phyloP scores from a whole-genome alignment of 35 echinoderm and acorn worm species.

The Nesometra sesokonis region DNA sequence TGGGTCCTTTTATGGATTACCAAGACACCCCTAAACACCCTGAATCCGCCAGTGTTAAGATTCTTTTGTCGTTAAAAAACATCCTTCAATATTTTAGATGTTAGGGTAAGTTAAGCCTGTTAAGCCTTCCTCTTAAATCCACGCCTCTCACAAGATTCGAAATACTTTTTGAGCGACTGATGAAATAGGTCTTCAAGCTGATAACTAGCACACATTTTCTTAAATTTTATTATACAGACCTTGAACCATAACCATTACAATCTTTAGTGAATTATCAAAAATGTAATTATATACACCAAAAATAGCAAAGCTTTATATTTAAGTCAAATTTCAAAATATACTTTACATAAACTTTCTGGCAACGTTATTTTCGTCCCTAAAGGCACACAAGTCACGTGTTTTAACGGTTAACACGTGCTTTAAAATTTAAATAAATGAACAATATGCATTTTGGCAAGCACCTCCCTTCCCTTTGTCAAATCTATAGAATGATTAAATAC shows the following conservation, averaged over 20 bases:
- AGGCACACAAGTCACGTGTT: not conserved
- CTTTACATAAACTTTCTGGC: not conserved
- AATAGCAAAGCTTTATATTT: not conserved
- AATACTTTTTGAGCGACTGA: not conserved
- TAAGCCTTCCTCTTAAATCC: too few relatives aligned
- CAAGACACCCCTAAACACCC: too few relatives aligned
- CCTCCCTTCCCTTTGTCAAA: not conserved
- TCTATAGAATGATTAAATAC: not conserved
- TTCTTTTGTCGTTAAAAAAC: too few relatives aligned
- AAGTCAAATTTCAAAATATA: not conserved
- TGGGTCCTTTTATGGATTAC: too few relatives aligned
- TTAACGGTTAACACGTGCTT: not conserved
- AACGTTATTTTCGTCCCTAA: not conserved
- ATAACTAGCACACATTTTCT: not conserved
- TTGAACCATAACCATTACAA: not conserved
- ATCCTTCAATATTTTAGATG: too few relatives aligned
- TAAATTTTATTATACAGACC: not conserved
- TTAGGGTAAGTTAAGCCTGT: too few relatives aligned
- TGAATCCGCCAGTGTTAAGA: too few relatives aligned
- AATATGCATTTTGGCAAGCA: not conserved
- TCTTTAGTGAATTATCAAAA: not conserved
- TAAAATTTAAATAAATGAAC: not conserved
- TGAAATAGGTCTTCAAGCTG: not conserved
- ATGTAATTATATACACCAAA: constrained; percentile 1
- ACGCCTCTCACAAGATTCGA: too few relatives aligned